A percentile compares a stretch with the other conserved stretches of the same genome.
phyloP scores from a whole-genome alignment of 2,888 invertebrate genomes.

The Ryuthela nishihirai region DNA sequence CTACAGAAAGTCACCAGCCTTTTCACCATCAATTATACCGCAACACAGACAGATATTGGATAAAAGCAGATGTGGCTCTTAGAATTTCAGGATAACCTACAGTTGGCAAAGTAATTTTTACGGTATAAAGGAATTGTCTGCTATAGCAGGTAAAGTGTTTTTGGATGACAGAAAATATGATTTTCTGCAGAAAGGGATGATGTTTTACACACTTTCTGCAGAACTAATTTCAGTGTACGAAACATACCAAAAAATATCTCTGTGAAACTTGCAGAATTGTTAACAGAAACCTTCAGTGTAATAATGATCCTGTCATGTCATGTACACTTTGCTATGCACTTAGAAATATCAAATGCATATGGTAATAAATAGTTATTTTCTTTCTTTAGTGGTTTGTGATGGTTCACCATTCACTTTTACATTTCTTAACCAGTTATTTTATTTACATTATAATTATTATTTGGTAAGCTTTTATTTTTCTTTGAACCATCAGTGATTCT shows the following conservation, averaged over 20 bases:
- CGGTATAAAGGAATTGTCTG: slow-evolving; percentile 8
- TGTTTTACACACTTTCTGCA: slow-evolving; percentile 18
- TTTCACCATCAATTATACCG: slow-evolving; percentile 24
- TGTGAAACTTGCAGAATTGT: slow-evolving; percentile 4
- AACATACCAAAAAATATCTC: slow-evolving; percentile 4
- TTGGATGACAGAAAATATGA: slow-evolving; percentile 2
- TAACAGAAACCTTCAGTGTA: slow-evolving; percentile 19
- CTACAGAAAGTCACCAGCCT: slow-evolving; percentile 4
- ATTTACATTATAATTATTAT: too few relatives aligned
- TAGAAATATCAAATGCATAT: slow-evolving; percentile 45
- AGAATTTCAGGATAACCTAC: slow-evolving; percentile 11
- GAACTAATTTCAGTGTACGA: neutral
- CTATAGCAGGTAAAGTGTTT: slow-evolving; percentile 32
- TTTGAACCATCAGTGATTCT: too few relatives aligned
- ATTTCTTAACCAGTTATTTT: too few relatives aligned
- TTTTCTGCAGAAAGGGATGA: slow-evolving; percentile 22
- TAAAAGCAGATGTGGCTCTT: slow-evolving; percentile 8
- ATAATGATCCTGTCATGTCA: slow-evolving; percentile 16
- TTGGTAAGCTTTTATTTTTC: too few relatives aligned
- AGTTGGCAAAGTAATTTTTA: slow-evolving; percentile 17
- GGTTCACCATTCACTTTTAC: too few relatives aligned
- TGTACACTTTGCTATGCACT: slow-evolving; percentile 43
- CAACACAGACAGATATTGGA: neutral
- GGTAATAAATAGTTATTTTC: slow-evolving; percentile 37
- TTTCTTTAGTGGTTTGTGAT: too few relatives aligned